phyloP scores from a whole-genome alignment of 2,113 vertebrate species.

The Callithrix jacchus region DNA sequence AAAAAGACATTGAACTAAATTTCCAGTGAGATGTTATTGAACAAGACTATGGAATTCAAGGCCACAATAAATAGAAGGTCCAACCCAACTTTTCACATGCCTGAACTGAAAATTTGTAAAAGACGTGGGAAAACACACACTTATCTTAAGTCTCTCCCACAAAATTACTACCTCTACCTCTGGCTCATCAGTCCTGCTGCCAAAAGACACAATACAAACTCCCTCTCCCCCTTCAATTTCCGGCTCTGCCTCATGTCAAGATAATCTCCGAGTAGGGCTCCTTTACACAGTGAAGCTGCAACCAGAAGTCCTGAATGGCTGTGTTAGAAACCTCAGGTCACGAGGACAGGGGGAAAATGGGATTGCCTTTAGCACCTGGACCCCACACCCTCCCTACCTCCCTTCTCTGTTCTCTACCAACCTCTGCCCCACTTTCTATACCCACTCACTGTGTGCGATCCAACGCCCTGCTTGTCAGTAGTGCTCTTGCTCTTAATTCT shows the following conservation, averaged over 20 bases:
- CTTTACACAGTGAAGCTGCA: neutral
- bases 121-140: slow-evolving; percentile 52
- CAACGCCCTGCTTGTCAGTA: neutral
- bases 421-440: neutral
- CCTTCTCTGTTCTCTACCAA: neutral
- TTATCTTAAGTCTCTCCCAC: slow-evolving; percentile 51
- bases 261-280: neutral
- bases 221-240: neutral
- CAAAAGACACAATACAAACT: neutral
- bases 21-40: slow-evolving; percentile 40
- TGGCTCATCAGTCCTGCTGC: slow-evolving; percentile 44
- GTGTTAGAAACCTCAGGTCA: neutral
- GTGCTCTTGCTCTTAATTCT: neutral
- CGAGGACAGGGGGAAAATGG: neutral
- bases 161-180: slow-evolving; percentile 56
- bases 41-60: slow-evolving; percentile 49
- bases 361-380: neutral
- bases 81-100: slow-evolving; percentile 23
- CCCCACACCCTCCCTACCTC: too few relatives aligned
- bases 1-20: slow-evolving; percentile 42
- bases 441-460: neutral
- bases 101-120: slow-evolving; percentile 54
- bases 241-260: neutral
- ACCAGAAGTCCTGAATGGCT: neutral
- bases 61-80: neutral